These are phyloP conservation scores for Abramis brama DNA, from an alignment of 2,113 vertebrate species.

Conservation along the genomic window DNA sequence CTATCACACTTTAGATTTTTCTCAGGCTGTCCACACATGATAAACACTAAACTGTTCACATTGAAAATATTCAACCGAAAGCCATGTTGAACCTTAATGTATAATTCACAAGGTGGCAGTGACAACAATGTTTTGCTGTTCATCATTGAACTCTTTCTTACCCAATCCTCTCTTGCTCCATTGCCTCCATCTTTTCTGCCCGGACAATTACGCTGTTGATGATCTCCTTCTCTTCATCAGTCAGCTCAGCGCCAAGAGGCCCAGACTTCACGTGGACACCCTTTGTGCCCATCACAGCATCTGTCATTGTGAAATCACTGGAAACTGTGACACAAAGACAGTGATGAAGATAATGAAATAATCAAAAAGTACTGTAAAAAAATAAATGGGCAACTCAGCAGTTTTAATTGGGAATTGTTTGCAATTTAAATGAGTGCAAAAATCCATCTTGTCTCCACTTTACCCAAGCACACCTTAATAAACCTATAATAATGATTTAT, in stretches of 20 bases:
- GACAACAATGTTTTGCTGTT: neutral
- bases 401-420: no score
- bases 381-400: neutral
- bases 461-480: neutral
- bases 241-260: slow-evolving; percentile 84
- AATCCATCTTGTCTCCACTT: neutral
- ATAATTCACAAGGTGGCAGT: neutral
- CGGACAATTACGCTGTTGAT: slow-evolving; percentile 93
- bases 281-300: slow-evolving; percentile 84
- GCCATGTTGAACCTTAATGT: neutral
- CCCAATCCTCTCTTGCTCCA: slow-evolving; percentile 97
- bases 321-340: slow-evolving; percentile 48
- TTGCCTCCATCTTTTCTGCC: slow-evolving; percentile 95
- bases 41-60: neutral
- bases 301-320: slow-evolving; percentile 79
- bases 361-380: neutral
- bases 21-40: neutral
- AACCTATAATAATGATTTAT: neutral
- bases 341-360: neutral
- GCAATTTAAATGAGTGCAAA: neutral
- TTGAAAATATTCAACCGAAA: neutral
- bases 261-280: slow-evolving; percentile 75
- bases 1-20: neutral
- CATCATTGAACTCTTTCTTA: slow-evolving; percentile 66
- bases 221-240: slow-evolving; percentile 96